Percentiles rank a stretch among this genome's conserved stretches.
Evolutionary conservation across 1,140 invertebrate genomes (phyloP).

Genomic region (Andrena cerasifolii): DNA sequence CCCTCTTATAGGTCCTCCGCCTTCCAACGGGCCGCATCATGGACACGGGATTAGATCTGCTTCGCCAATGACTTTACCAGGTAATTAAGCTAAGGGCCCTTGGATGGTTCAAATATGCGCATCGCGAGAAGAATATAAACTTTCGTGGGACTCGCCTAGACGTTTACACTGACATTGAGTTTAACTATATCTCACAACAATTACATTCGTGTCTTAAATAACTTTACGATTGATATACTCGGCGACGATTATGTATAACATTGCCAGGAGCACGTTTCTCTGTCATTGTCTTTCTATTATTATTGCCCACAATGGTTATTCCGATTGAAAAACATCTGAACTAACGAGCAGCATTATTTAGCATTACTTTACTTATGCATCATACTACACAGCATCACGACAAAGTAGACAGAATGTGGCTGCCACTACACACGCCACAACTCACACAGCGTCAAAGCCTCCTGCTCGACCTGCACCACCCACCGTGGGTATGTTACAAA

Average conservation of each 20-base stretch:
- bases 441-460: constrained; percentile 80
- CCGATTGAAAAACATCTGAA: constrained; percentile 20
- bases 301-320: constrained; percentile 29
- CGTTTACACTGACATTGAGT: background rate
- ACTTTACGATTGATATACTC: constrained; percentile 10
- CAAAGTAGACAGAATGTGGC: constrained; percentile 80
- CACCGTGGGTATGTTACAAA: constrained; percentile 79
- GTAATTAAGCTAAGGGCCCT: constrained; percentile 9
- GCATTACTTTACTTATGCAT: constrained; percentile 70
- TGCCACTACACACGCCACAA: constrained; percentile 77
- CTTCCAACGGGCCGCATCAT: constrained; percentile 66
- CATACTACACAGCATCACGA: constrained; percentile 78
- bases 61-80: constrained; percentile 64
- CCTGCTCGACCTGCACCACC: constrained; percentile 81
- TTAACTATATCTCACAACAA: constrained; percentile 20
- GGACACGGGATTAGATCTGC: constrained; percentile 60
- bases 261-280: background rate
- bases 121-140: constrained; percentile 7
- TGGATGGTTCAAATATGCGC: background rate
- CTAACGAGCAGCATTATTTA: constrained; percentile 34
- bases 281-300: constrained; percentile 12
- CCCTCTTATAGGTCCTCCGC: constrained; percentile 68
- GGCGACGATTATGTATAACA: constrained; percentile 7
- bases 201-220: constrained; percentile 12
- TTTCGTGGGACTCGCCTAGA: constrained; percentile 17